Conservation (phyloP, 1,140 invertebrate species). For the Venturia canescens region DNA sequence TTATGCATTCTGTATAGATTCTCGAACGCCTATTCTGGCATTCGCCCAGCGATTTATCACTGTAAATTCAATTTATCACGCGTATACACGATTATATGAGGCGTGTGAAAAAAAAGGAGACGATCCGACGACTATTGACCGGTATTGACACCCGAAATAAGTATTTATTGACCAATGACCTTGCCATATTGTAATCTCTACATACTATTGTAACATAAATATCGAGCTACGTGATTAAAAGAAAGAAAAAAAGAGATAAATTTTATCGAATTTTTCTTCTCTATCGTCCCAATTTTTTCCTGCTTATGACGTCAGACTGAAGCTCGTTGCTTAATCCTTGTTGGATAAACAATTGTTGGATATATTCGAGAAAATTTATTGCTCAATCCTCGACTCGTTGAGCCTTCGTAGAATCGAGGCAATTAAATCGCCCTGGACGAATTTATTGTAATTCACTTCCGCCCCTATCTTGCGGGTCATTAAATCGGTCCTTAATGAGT, state of each 20-base stretch:
- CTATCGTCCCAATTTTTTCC: not conserved
- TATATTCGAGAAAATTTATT: too few species aligned
- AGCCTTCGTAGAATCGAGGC: conserved; percentile 31
- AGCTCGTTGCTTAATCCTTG: too few species aligned
- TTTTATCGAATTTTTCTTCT: not conserved
- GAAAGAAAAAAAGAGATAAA: not conserved
- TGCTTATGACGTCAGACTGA: too few species aligned
- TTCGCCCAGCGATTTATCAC: not conserved
- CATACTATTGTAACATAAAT: conserved; percentile 62
- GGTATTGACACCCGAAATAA: conserved; percentile 53
- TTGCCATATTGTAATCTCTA: conserved; percentile 66
- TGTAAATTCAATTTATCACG: conserved; percentile 7
- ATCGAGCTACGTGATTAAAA: conserved; percentile 53
- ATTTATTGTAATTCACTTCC: conserved; percentile 54
- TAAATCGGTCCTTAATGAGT: conserved; percentile 65
- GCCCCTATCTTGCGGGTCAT: conserved; percentile 46
- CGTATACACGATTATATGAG: not conserved
- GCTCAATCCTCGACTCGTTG: conserved; percentile 52
- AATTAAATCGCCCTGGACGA: conserved; percentile 56
- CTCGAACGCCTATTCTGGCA: conserved; percentile 12
- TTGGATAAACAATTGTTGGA: too few species aligned
- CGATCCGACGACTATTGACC: not conserved
- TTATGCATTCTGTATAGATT: conserved; percentile 42
- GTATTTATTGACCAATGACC: conserved; percentile 71
- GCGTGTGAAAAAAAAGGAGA: not conserved